Base-by-base conservation (phyloP, 2,797 vertebrate genomes). In the Syngnathus acus region DNA sequence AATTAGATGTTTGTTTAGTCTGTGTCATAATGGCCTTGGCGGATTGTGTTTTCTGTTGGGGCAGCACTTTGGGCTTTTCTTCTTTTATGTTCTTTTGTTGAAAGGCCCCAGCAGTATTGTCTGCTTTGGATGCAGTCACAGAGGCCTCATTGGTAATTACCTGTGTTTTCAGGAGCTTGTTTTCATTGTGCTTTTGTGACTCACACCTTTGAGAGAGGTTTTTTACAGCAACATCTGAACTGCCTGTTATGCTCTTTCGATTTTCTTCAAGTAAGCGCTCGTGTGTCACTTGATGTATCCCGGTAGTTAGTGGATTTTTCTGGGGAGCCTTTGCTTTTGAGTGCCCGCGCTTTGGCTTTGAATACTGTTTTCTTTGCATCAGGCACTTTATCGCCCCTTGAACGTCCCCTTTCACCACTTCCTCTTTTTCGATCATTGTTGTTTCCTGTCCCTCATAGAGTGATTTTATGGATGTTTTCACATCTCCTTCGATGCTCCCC, bases 341-440 rank as follows among this genome's bases (percentile, higher is more conserved):
- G 71, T 91, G 82, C 51, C 74, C 81, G 17, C 81, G 86, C 73
- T 89, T 92, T 6, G 81, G 69, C 72, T 79, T 87, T 17, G 88
- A 87, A 68, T 92, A 87, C 65, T 92, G 89, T 73, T 93, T 94
- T 40, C 84, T 91, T 76, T 90, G 88, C 87, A 92, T 84, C 9
- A 93, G 79, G 65, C 88, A 89, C 82, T 93, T 92, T 83, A 92
- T 90, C 0, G 89, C 77, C 11, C 90, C 92, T 76, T 90, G 92
- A 64, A 91, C 89, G 9, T 90, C 92, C 48, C 91, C 91, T 72
- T 84, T 91, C 13, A 91, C 69, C 2, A 89, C 88, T 65, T 91
- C 87, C 71, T 91, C 90, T 70, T 91, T 92, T 62, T 93, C 91
- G 70, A 78, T 5, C 62, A 83, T 88, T 5, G 74, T 68, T 64